These are phyloP conservation scores for Zygogramma bicolorata DNA, from an alignment of 2,888 invertebrate genomes.

Conservation along the genomic window DNA sequence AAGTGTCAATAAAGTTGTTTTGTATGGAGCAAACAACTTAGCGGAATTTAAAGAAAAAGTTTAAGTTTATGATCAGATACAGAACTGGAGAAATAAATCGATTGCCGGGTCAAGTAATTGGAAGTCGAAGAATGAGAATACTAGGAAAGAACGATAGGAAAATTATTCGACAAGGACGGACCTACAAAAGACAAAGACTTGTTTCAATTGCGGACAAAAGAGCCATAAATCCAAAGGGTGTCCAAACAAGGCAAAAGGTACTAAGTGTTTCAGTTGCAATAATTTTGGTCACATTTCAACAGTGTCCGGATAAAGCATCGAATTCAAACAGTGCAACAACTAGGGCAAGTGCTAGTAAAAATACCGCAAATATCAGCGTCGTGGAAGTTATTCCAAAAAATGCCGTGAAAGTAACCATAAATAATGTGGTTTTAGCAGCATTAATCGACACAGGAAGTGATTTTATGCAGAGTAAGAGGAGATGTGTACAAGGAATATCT, in stretches of 20 bases:
- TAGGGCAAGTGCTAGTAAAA: not conserved
- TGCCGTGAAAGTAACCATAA: slow-evolving; percentile 22
- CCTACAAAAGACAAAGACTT: not conserved
- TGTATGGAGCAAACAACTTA: slow-evolving; percentile 46
- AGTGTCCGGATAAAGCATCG: slow-evolving; percentile 24
- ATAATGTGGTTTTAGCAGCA: slow-evolving; percentile 17
- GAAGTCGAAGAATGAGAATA: slow-evolving; percentile 1
- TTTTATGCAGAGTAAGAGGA: slow-evolving; percentile 32
- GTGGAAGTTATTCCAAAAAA: slow-evolving; percentile 27
- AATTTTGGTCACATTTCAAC: slow-evolving; percentile 40
- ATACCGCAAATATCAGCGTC: slow-evolving; percentile 13
- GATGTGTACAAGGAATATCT: slow-evolving; percentile 34
- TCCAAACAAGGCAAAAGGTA: slow-evolving; percentile 36
- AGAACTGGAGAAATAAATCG: slow-evolving; percentile 12
- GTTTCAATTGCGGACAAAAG: slow-evolving; percentile 36
- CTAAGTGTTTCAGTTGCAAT: slow-evolving; percentile 44
- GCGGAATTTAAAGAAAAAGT: slow-evolving; percentile 39
- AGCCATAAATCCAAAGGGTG: slow-evolving; percentile 30
- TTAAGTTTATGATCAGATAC: slow-evolving; percentile 39
- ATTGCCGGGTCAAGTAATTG: not conserved
- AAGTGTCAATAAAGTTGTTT: slow-evolving; percentile 42
- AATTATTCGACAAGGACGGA: not conserved
- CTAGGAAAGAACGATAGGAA: not conserved
- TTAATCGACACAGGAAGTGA: slow-evolving; percentile 45
- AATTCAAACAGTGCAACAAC: not conserved